Evolutionary conservation across 2,797 vertebrate species (phyloP), one percentile per base, ranked within the genome.

Genomic region (Monodelphis domestica): DNA sequence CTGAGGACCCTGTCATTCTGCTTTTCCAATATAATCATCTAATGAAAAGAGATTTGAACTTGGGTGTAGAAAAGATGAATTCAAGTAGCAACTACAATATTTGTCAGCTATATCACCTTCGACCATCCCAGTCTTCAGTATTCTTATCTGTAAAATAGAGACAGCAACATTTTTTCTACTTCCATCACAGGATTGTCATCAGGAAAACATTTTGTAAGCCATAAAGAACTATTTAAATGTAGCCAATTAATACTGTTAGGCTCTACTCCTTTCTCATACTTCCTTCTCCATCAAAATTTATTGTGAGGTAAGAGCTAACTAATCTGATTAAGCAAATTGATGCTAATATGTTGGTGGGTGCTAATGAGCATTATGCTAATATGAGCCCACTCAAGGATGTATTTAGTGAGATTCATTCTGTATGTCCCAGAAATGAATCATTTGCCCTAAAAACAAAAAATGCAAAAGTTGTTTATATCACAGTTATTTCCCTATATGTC

Each of bases 281-380:
- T 10, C 29, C 6, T 30, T 1, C 52, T 92, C 52, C 90, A 52
- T 84, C 38, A 84, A 84, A 84, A 84, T 84, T 84, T 84, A 84
- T 84, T 45, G 91, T 12, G 28, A 50, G 53, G 56, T 70, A 56
- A 21, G n/a, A 70, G 38, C 87, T 92, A 53, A 63, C 29, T 90
- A 92, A 26, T 54, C 11, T 21, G 51, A 87, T 87, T 84, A 57
- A 93, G 89, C 1, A 90, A 63, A 84, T 89, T 90, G 53, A 95
- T 52, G 38, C 88, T 63, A 92, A 57, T 0, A 12, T 87, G 21
- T 29, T 89, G 56, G 21, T 90, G 53, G 21, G 15, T 88, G n/a
- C 4, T 87, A 87, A 93, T 4, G 70, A 30, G 10, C 51, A 96
- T 95, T 52, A 91, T 87, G n/a, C n/a, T 51, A 89, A 84, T 84